A percentile compares a stretch with the other conserved stretches of the same genome.
Conservation (phyloP, 2,797 vertebrate genomes). For the Sebastes cheni region DNA sequence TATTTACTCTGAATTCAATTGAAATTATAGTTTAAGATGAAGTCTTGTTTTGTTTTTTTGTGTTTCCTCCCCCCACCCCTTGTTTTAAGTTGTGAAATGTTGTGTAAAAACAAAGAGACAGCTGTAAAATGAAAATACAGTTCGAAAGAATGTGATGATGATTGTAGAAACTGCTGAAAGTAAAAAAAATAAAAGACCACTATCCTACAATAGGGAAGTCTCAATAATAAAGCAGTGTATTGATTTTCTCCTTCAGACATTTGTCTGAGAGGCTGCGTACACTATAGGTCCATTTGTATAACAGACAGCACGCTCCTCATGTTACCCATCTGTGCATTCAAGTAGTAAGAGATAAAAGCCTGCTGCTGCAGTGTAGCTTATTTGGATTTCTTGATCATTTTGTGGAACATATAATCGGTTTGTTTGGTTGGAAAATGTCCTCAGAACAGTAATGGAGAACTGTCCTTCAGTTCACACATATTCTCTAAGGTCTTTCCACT, state of each 20-base stretch:
- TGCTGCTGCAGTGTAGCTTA: background rate
- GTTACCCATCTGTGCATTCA: background rate
- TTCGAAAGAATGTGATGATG: no score
- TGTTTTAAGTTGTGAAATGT: no score
- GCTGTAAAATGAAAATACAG: no score
- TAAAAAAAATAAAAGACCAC: background rate
- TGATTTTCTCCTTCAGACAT: conserved; percentile 35
- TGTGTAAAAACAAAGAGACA: no score
- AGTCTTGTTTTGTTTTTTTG: no score
- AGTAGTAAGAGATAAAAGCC: background rate
- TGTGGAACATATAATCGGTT: background rate
- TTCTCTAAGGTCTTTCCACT: background rate
- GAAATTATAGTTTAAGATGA: no score
- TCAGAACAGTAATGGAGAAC: background rate
- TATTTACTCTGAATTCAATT: no score
- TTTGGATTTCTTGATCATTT: background rate
- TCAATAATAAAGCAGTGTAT: background rate
- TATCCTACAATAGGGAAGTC: background rate
- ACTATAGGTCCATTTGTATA: background rate
- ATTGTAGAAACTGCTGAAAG: no score
- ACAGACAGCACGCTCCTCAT: background rate
- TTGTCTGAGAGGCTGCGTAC: conserved; percentile 4
- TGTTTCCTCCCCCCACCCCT: no score
- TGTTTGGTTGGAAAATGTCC: background rate
- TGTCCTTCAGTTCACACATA: background rate